phyloP scores from a whole-genome alignment of 2,113 vertebrate genomes.

The Chamaetylas fuelleborni region DNA sequence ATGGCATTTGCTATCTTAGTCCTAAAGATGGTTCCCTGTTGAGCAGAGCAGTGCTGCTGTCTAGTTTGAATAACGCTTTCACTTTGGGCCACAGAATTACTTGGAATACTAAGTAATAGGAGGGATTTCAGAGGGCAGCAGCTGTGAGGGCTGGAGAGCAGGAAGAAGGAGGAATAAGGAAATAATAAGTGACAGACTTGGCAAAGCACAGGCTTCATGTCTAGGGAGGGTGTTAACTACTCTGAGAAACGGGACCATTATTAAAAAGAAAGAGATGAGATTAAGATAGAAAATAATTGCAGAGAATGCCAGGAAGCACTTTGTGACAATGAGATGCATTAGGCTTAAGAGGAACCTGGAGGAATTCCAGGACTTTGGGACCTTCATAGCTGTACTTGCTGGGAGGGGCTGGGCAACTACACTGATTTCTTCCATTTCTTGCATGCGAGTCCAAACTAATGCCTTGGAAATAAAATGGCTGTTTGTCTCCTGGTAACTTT shows the following conservation, averaged over 20 bases:
- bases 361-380: neutral
- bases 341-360: neutral
- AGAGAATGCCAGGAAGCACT: constrained; percentile 1
- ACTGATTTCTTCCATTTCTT: neutral
- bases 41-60: neutral
- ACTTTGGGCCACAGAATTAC: neutral
- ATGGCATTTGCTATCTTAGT: neutral
- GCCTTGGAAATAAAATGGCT: neutral
- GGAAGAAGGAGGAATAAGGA: neutral
- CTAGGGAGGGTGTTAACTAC: neutral
- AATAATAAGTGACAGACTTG: constrained; percentile 5
- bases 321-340: neutral
- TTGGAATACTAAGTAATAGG: neutral
- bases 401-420: neutral
- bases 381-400: neutral
- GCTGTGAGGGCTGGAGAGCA: constrained; percentile 1
- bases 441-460: accelerated
- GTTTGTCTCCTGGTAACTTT: neutral
- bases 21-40: neutral
- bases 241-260: neutral
- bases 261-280: neutral
- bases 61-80: neutral
- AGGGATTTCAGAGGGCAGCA: constrained; percentile 1
- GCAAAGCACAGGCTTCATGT: neutral
- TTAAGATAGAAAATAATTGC: constrained; percentile 21